Base-by-base conservation (phyloP, 92 coral and sea anemone species). In the Zoanthus gigantus region DNA sequence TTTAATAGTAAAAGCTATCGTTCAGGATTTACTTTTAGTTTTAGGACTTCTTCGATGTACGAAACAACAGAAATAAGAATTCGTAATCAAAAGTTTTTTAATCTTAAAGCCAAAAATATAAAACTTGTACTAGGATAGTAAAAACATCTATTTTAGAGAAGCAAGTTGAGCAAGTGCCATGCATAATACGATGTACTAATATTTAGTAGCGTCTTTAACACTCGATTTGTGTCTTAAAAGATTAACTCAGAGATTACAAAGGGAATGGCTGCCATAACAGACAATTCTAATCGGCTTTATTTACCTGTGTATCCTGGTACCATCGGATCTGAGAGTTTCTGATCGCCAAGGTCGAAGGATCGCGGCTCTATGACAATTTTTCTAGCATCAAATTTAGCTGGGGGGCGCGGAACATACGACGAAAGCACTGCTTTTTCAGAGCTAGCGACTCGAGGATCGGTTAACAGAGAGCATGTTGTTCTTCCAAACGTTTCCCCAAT, bases 241-340 rank as follows among this genome's bases (percentile, higher is more conserved):
- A 81, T 81, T 81, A 81, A 68, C 60, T 8, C 10, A 34, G 32
- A 66, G 65, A 5, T 34, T 6, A 48, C 45, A n/a, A 18, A 30
- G 34, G 44, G 12, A 34, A 65, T 67, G 32, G 14, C 12, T 45
- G 13, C 14, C 17, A 46, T 29, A 7, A 16, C 8, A 15, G 16
- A 54, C 11, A 16, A 78, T 17, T 10, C 23, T 63, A 63, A 63
- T n/a, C 18, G 69, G 28, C 28, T 16, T 63, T 63, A 16, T 16
- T 29, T 92, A 96, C 99, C 99, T 1, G 99, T 96, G 52, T 96
- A 96, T n/a, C 98, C 98, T 3, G 99, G 99, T 0, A 96, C 99
- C 99, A 96, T 96, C 75, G 92, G 92, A 47, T 93, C 99, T 34
- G 90, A 86, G 9, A 96, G 92, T 76, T 96, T 96, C 78, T 95